These are phyloP conservation scores for Eupithecia vulgata DNA, from an alignment of 2,888 invertebrate species.

Conservation along the genomic window DNA sequence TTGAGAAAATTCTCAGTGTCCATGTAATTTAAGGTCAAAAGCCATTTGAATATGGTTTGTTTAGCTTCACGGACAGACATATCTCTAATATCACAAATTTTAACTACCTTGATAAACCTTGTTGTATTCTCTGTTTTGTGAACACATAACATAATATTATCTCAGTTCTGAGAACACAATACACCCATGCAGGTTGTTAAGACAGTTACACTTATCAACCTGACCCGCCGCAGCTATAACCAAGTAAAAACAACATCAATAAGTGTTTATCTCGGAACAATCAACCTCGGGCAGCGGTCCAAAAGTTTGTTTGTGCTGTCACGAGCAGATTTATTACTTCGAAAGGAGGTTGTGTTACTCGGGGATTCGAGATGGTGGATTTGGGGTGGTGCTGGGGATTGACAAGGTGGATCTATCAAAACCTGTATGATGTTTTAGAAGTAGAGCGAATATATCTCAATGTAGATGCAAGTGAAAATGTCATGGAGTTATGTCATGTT, in stretches of 20 bases:
- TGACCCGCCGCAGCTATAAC: not conserved
- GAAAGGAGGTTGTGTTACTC: conserved; percentile 22
- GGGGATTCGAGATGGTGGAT: conserved; percentile 26
- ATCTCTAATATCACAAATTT: too few species aligned
- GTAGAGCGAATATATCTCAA: not conserved
- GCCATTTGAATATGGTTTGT: too few species aligned
- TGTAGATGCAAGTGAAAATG: not conserved
- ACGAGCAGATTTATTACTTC: conserved; percentile 33
- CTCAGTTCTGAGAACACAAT: not conserved
- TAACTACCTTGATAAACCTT: too few species aligned
- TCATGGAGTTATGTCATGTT: not conserved
- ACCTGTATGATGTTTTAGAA: not conserved
- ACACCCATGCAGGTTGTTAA: not conserved
- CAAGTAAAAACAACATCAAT: conserved; percentile 29
- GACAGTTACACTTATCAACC: conserved; percentile 7
- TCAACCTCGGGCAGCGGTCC: conserved; percentile 36
- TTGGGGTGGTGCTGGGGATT: conserved; percentile 9
- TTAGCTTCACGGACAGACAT: too few species aligned
- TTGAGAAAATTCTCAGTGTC: too few species aligned
- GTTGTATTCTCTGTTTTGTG: too few species aligned
- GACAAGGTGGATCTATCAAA: conserved; percentile 9
- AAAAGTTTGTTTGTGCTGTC: conserved; percentile 38
- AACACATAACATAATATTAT: too few species aligned
- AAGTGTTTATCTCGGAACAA: conserved; percentile 35
- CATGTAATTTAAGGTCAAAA: too few species aligned